These are phyloP conservation scores for Anguilla rostrata DNA, from an alignment of 2,113 vertebrate species.

Conservation along the genomic window DNA sequence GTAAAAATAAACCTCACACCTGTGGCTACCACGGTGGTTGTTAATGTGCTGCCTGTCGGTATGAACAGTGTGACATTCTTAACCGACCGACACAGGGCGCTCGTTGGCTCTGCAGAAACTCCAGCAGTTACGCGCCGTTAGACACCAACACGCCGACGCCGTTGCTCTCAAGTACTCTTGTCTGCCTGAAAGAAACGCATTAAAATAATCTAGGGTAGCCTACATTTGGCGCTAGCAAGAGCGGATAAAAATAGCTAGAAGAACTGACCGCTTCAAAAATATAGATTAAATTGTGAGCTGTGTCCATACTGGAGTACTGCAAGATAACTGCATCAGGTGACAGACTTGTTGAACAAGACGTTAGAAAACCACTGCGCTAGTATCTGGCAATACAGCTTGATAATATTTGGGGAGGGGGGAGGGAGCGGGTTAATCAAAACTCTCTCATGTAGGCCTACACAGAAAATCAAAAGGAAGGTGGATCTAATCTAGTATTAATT, in stretches of 20 bases:
- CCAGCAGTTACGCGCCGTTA: background rate
- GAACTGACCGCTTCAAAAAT: background rate
- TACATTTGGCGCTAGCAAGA: background rate
- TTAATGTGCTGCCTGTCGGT: slow-evolving; percentile 11
- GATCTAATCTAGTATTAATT: background rate
- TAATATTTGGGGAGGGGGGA: too few species aligned
- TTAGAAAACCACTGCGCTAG: too few species aligned
- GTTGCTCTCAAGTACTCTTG: background rate
- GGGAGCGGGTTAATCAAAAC: too few species aligned
- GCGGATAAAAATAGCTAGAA: background rate
- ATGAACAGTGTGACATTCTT: too few species aligned
- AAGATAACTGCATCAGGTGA: background rate
- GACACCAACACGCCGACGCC: background rate
- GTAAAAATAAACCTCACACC: slow-evolving; percentile 19
- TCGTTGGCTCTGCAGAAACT: background rate
- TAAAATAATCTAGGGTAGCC: background rate
- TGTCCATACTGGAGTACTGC: background rate
- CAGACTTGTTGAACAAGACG: background rate
- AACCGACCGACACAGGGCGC: too few species aligned
- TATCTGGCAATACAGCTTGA: too few species aligned
- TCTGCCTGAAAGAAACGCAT: background rate
- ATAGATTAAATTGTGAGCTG: background rate
- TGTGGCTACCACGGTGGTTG: background rate
- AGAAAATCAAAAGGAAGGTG: background rate
- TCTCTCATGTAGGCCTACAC: too few species aligned